Evolutionary conservation across 2,888 invertebrate species (phyloP).

Genomic region (Lamellibrachia satsuma): DNA sequence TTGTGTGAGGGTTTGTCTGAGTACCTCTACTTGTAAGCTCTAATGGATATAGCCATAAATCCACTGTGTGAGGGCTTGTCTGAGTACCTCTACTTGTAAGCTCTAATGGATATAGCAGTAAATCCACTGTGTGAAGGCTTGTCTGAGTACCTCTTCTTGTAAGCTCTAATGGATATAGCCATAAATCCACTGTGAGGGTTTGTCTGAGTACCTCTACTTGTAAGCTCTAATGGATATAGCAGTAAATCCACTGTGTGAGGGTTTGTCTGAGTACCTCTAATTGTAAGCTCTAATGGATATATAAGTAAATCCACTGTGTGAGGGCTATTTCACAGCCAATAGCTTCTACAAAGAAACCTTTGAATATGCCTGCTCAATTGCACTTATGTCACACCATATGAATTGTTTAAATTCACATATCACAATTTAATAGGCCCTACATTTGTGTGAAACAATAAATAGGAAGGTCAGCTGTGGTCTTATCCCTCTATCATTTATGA

Average conservation of each 20-base stretch:
- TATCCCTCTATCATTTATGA: no score
- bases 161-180: fast-evolving
- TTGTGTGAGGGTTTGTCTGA: fast-evolving
- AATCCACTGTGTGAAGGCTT: fast-evolving
- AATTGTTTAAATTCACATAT: no score
- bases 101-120: fast-evolving
- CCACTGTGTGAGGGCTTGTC: no score
- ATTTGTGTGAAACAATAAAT: no score
- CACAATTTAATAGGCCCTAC: no score
- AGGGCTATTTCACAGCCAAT: no score
- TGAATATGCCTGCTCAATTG: no score
- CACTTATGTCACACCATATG: no score
- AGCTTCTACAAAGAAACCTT: no score
- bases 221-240: fast-evolving
- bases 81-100: fast-evolving
- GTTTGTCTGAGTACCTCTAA: fast-evolving
- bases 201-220: fast-evolving
- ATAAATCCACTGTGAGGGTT: fast-evolving
- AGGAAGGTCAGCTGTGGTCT: no score
- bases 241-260: no score
- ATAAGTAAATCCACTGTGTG: fast-evolving
- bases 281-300: fast-evolving
- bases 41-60: fast-evolving
- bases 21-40: fast-evolving
- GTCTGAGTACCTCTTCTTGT: fast-evolving